These are phyloP conservation scores for Tinea semifulvella DNA, from an alignment of 2,888 invertebrate genomes.

Conservation along the genomic window DNA sequence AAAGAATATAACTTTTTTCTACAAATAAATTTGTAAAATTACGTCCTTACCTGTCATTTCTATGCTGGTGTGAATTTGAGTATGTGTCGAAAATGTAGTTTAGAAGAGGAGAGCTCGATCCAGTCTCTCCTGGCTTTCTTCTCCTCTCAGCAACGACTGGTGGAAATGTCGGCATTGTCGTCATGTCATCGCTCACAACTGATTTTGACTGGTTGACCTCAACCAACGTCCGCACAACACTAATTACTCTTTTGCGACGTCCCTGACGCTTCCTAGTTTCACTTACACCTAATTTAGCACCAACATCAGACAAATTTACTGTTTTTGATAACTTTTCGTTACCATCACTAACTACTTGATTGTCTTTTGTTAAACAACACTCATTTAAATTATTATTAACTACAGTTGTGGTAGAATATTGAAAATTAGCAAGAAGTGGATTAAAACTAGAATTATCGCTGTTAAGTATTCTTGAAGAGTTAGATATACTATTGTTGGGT, in stretches of 20 bases:
- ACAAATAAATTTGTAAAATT: too few species aligned
- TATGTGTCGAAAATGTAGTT: conserved; percentile 60
- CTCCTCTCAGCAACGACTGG: conserved; percentile 31
- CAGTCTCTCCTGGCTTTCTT: conserved; percentile 47
- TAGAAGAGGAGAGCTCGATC: conserved; percentile 51
- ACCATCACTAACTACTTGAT: conserved; percentile 20
- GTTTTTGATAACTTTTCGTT: conserved; percentile 22
- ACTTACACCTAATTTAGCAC: conserved; percentile 30
- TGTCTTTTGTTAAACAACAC: conserved; percentile 18
- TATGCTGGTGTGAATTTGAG: conserved; percentile 48
- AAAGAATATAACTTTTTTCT: too few species aligned
- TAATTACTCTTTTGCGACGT: conserved; percentile 7
- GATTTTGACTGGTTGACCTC: not conserved
- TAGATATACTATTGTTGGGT: conserved; percentile 24
- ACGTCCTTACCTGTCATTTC: conserved; percentile 52
- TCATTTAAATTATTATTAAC: not conserved
- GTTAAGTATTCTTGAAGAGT: conserved; percentile 23
- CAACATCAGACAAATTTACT: conserved; percentile 16
- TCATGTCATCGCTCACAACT: not conserved
- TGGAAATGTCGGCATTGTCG: not conserved
- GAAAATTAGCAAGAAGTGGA: conserved; percentile 25
- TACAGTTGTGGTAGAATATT: conserved; percentile 23
- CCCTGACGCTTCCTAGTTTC: conserved; percentile 25
- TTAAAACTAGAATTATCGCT: conserved; percentile 38
- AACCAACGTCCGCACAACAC: conserved; percentile 9